Evolutionary conservation across 2,113 vertebrate species (phyloP).

Genomic region (Genyomyrus donnyi): DNA sequence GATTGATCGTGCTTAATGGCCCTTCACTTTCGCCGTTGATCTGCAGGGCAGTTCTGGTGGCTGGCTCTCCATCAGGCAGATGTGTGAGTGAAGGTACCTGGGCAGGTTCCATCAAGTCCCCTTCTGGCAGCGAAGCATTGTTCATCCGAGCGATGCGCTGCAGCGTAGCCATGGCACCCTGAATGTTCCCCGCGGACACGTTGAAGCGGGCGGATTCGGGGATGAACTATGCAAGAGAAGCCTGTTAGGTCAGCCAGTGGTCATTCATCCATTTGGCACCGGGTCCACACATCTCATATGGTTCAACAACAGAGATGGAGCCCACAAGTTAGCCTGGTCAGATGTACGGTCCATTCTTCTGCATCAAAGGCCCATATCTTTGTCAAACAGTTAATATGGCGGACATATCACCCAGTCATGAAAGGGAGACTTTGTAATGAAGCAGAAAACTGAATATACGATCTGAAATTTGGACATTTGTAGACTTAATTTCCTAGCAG

Average conservation of each 20-base stretch:
- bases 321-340: neutral
- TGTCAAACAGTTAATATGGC: neutral
- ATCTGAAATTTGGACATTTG: neutral
- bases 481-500: neutral
- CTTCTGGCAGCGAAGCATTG: slow-evolving; percentile 58
- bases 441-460: neutral
- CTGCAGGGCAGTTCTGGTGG: neutral
- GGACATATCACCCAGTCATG: neutral
- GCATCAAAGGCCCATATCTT: neutral
- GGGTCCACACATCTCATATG: neutral
- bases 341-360: neutral
- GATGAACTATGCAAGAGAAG: slow-evolving; percentile 66
- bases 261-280: neutral
- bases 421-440: neutral
- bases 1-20: neutral
- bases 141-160: slow-evolving; percentile 73
- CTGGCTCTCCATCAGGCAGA: neutral
- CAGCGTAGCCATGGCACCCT: slow-evolving; percentile 66
- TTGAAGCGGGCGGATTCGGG: slow-evolving; percentile 84
- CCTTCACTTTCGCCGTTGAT: neutral
- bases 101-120: slow-evolving; percentile 61
- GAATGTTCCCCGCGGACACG: slow-evolving; percentile 68
- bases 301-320: neutral
- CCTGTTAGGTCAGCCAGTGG: neutral
- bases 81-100: slow-evolving; percentile 52